Conservation (phyloP, 2,888 invertebrate genomes). For the Papilio gigon region DNA sequence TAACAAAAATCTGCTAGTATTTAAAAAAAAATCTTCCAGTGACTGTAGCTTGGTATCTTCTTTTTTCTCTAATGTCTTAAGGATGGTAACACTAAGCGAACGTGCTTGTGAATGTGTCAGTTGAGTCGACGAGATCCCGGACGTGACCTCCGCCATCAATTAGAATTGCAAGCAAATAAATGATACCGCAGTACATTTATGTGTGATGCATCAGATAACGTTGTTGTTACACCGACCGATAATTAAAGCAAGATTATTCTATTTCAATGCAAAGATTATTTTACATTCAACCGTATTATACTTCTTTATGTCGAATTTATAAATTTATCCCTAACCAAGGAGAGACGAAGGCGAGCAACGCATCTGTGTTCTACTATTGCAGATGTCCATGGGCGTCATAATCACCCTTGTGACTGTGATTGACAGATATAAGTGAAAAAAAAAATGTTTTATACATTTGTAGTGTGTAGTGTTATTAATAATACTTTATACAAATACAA, state of each 20-base stretch:
- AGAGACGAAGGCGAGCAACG: too few relatives aligned
- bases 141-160: slow-evolving; percentile 39
- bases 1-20: too few relatives aligned
- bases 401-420: too few relatives aligned
- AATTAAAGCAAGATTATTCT: neutral
- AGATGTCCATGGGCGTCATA: too few relatives aligned
- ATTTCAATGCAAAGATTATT: neutral
- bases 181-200: slow-evolving; percentile 19
- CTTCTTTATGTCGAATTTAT: too few relatives aligned
- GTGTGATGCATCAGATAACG: slow-evolving; percentile 16
- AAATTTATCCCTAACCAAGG: too few relatives aligned
- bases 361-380: too few relatives aligned
- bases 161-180: slow-evolving; percentile 36
- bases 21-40: too few relatives aligned
- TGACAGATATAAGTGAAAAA: neutral
- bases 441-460: too few relatives aligned
- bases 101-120: slow-evolving; percentile 12
- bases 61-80: neutral
- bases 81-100: neutral
- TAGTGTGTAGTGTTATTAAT: neutral
- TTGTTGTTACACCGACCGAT: neutral
- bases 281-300: neutral
- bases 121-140: slow-evolving; percentile 38
- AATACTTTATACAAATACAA: neutral
- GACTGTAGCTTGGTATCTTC: neutral